Evolutionary conservation across 2,888 invertebrate genomes (phyloP).

Genomic region (Tinea trinotella): DNA sequence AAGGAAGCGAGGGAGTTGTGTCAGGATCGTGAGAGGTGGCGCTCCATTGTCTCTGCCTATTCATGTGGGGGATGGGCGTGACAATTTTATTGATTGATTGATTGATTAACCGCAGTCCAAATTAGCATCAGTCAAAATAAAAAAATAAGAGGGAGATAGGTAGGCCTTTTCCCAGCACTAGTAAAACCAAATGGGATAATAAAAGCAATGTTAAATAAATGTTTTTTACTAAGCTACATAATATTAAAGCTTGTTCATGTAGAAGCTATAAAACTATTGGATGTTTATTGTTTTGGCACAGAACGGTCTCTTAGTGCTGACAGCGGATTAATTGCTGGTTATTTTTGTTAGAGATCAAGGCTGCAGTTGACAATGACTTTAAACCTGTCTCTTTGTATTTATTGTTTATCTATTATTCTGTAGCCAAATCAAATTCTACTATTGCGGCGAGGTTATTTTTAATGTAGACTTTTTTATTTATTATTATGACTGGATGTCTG

Average conservation of each 20-base stretch:
- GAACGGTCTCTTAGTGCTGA: not conserved
- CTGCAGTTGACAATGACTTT: slow-evolving; percentile 8
- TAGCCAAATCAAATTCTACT: not conserved
- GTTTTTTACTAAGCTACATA: not conserved
- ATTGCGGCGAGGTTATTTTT: not conserved
- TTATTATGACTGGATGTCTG: too few relatives aligned
- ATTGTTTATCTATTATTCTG: not conserved
- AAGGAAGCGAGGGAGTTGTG: too few relatives aligned
- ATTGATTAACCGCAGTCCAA: too few relatives aligned
- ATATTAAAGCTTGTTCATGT: not conserved
- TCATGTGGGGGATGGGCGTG: too few relatives aligned
- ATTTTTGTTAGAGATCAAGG: slow-evolving; percentile 12
- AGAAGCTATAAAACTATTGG: not conserved
- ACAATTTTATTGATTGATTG: too few relatives aligned
- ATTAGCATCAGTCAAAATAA: too few relatives aligned
- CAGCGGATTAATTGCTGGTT: not conserved
- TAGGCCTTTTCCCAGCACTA: too few relatives aligned
- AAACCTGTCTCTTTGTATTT: slow-evolving; percentile 1
- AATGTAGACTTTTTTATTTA: too few relatives aligned
- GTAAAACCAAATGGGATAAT: too few relatives aligned
- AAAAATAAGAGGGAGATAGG: too few relatives aligned
- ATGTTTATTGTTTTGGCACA: slow-evolving; percentile 1
- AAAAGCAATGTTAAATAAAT: not conserved
- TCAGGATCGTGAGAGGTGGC: too few relatives aligned
- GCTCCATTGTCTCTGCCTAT: too few relatives aligned